Conservation (phyloP, 2,797 vertebrate species). For the Selene dorsalis region DNA sequence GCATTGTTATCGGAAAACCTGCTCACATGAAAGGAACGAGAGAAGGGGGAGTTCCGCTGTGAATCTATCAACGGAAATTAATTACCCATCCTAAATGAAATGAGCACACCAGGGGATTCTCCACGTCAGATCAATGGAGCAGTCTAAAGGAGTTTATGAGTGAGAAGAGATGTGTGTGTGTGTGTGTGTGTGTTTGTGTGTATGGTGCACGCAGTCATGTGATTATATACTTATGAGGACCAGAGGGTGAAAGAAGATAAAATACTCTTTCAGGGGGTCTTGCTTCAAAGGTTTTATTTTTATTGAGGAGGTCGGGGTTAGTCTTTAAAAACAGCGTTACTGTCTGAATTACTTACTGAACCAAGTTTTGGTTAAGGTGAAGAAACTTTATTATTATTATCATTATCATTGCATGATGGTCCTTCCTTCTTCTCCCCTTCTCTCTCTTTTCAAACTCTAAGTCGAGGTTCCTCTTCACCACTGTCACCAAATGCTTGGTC, state of each 20-base stretch:
- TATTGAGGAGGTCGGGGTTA: not conserved
- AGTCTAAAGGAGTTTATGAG: constrained; percentile 75
- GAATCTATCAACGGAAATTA: constrained; percentile 80
- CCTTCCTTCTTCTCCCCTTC: no score
- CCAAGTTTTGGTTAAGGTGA: not conserved
- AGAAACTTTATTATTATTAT: not conserved
- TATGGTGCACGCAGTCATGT: not conserved
- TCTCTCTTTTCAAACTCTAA: no score
- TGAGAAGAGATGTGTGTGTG: constrained; percentile 29
- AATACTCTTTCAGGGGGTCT: not conserved
- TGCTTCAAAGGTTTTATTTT: constrained; percentile 12
- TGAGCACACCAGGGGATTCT: constrained; percentile 72
- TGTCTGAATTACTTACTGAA: not conserved
- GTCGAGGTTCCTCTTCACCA: no score
- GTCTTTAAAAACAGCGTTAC: not conserved
- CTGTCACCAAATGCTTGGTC: no score
- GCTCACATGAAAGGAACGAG: constrained; percentile 71
- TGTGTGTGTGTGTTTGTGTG: constrained; percentile 29
- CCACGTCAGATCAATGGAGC: constrained; percentile 75
- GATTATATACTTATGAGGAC: constrained; percentile 30
- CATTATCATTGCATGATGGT: no score
- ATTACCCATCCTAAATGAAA: constrained; percentile 82
- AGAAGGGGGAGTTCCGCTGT: constrained; percentile 71
- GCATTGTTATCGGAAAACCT: constrained; percentile 76
- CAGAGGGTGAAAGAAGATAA: constrained; percentile 9